A percentile compares a stretch with the other conserved stretches of the same genome.
Conservation (phyloP, 2,888 invertebrate genomes). For the Trachelus tabidus region DNA sequence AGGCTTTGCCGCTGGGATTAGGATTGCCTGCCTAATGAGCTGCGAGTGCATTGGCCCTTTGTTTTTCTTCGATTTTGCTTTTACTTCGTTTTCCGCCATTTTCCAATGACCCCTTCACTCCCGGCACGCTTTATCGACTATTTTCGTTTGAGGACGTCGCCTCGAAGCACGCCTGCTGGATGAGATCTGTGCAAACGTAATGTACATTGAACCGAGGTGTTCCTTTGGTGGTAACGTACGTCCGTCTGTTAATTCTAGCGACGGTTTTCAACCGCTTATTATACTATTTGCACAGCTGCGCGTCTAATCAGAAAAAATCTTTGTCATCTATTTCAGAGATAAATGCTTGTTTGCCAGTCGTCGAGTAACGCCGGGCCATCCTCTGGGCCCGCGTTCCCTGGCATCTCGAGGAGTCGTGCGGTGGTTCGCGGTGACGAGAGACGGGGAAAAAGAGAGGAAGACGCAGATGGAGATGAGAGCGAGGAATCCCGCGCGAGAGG, state of each 20-base stretch:
- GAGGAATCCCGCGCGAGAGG: conserved; percentile 21
- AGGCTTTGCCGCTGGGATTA: background rate
- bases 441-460: conserved; percentile 26
- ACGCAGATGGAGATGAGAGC: conserved; percentile 44
- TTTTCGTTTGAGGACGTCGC: background rate
- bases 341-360: conserved; percentile 8
- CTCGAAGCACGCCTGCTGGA: background rate
- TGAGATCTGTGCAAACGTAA: background rate
- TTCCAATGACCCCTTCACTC: background rate
- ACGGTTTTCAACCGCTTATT: background rate
- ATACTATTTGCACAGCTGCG: conserved; percentile 56
- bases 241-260: background rate
- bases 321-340: conserved; percentile 16
- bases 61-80: background rate
- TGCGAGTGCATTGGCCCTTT: background rate
- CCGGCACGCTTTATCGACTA: background rate
- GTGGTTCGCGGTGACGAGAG: background rate
- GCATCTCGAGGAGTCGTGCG: background rate
- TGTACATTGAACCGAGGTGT: background rate
- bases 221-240: background rate
- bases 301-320: conserved; percentile 16
- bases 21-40: background rate
- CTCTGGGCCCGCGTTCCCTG: background rate
- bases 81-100: background rate
- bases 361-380: background rate